Evolutionary conservation across 2,888 invertebrate genomes (phyloP), one percentile per base, ranked within the genome.

Genomic region (Nymphalis polychloros): DNA sequence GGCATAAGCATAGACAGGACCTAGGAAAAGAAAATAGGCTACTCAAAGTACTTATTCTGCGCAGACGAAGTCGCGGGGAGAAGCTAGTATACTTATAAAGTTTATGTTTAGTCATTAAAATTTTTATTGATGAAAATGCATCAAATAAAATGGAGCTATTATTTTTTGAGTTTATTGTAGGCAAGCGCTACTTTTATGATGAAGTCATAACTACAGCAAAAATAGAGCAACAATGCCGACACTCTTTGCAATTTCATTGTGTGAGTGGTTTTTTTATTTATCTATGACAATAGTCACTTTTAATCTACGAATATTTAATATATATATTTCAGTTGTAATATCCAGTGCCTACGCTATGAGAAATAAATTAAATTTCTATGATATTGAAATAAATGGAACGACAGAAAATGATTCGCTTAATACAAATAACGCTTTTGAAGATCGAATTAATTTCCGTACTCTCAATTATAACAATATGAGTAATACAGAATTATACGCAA

Each of bases 221-320:
- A 62, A 72, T 68, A 68, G 65, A 67, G 64, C 57, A 49, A 72
- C 62, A 64, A 70, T 72, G 70, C 50, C 59, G 59, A 57, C 35
- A 55, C 50, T 65, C 19, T 67, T 27, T 67, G 8, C 66, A 17
- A 46, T 59, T 67, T 64, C 60, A 47, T 27, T 72, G 23, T 27
- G 72, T 73, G 41, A 71, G 72, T 75, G 19, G 50, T 62, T 63
- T 57, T 13, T 52, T 59, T 70, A 50, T 49, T 55, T 60, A 49
- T 31, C 23, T 47, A 60, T 60, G 19, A 27, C 50, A 52, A 19
- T 55, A 55, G 31, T 31, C 2, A 31, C 13, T 17, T n/a, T 55
- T n/a, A 17, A 55, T n/a, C 27, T 31, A 55, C 20, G 3, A 17
- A 17, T 17, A 55, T 10, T 60, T 52, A 8, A 16, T 17, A 48